Base-by-base conservation (phyloP, 2,888 invertebrate species). In the Stictocephala bisonia region DNA sequence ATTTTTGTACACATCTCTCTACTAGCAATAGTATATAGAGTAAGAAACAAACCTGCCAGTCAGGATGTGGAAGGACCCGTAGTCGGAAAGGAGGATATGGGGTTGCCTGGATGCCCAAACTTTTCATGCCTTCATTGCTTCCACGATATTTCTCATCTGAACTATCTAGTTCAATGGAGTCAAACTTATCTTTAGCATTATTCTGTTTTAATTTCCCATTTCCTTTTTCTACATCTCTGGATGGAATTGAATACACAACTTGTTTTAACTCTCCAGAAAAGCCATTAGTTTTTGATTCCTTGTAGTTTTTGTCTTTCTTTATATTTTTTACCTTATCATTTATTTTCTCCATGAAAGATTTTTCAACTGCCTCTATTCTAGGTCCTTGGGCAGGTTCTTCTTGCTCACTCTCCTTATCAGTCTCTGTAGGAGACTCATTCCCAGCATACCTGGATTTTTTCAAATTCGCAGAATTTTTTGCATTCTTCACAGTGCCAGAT, bases 61-160 rank as follows among this genome's bases (percentile, higher is more conserved):
- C 76, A 7, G 71, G 66, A 2, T 75, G 84, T 15, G 91, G 91
- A 79, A 88, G 86, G 71, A 90, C 85, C 77, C 88, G 84, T 31
- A 91, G 83, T 84, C 87, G 83, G 78, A 87, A 86, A 1, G 86
- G 86, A 53, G 86, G 82, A 11, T 85, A 82, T 29, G 85, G 84
- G 15, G 83, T 81, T 3, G 84, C 85, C 81, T 88, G 88, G 29
- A 86, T 83, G 11, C 84, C 86, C 40, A 82, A 81, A 27, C 70
- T 64, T 35, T 51, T 73, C 27, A 44, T 15, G 7, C 44, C 44
- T 13, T 41, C 24, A n/a, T 58, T 58, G 35, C 40, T 29, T 18
- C 27, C 69, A 13, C 40, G 35, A 6, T 26, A 18, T 18, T 58
- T 58, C 24, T 71, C 70, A 41, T 71, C 70, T 11, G 20, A 41